Conservation (phyloP, 2,113 vertebrate genomes). For the Dendrocopos noguchii region DNA sequence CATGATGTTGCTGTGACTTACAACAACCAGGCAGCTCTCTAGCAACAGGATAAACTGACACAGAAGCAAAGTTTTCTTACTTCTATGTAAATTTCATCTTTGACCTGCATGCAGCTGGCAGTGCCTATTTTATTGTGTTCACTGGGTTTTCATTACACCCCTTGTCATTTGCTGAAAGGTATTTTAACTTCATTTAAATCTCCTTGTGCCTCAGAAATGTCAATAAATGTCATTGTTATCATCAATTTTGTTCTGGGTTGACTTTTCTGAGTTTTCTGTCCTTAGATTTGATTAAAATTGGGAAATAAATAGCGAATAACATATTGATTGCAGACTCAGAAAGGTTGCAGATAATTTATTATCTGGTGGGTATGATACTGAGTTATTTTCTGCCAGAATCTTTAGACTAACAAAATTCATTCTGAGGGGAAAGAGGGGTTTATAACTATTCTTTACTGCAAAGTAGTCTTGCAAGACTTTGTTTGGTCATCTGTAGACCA, state of each 20-base stretch:
- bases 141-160: conserved; percentile 46
- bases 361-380: conserved; percentile 13
- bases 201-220: conserved; percentile 61
- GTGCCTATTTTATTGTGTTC: conserved; percentile 52
- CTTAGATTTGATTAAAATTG: conserved; percentile 64
- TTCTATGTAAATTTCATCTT: conserved; percentile 56
- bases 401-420: conserved; percentile 29
- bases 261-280: conserved; percentile 56
- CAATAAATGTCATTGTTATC: conserved; percentile 71
- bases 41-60: conserved; percentile 6
- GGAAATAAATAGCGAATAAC: conserved; percentile 66
- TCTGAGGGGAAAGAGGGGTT: conserved; percentile 17
- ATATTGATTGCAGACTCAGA: conserved; percentile 63
- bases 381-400: conserved; percentile 7
- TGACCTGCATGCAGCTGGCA: conserved; percentile 28
- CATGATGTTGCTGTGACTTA: neutral
- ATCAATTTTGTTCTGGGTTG: conserved; percentile 59
- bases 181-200: conserved; percentile 70
- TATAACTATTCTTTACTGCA: conserved; percentile 32
- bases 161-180: conserved; percentile 62
- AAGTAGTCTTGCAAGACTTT: conserved; percentile 39
- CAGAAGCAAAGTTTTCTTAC: conserved; percentile 39
- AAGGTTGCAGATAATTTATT: conserved; percentile 66
- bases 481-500: conserved; percentile 43
- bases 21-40: neutral